Evolutionary conservation across 2,113 vertebrate species (phyloP).

Genomic region (Campylomormyrus numenius): DNA sequence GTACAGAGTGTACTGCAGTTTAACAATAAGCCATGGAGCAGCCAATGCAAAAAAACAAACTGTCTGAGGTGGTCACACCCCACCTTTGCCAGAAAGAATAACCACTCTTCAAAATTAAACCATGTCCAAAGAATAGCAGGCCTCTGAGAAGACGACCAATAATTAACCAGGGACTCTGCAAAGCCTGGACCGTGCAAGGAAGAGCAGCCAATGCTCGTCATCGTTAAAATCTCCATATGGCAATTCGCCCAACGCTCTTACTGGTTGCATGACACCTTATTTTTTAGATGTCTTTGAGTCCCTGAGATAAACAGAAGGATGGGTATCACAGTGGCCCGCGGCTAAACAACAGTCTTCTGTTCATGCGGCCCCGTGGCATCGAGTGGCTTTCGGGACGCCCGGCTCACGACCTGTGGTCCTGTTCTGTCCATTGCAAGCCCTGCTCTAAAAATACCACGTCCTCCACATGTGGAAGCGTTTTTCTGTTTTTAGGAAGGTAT

Average conservation of each 20-base stretch:
- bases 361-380: neutral
- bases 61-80: neutral
- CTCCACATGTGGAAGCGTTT: conserved; percentile 37
- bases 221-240: neutral
- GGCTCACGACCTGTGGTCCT: neutral
- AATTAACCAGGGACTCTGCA: neutral
- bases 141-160: neutral
- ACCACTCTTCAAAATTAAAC: neutral
- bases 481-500: conserved; percentile 16
- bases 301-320: neutral
- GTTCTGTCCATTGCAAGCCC: neutral
- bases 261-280: neutral
- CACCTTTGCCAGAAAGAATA: neutral
- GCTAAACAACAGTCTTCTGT: neutral
- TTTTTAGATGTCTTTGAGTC: neutral
- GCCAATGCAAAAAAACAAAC: neutral
- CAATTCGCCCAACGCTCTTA: neutral
- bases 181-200: neutral
- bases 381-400: neutral
- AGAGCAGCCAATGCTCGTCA: neutral
- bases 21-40: neutral
- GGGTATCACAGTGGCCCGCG: neutral
- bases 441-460: conserved; percentile 31
- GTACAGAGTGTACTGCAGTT: neutral
- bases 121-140: neutral